Percentiles rank a stretch among this genome's conserved stretches.
Conservation (phyloP, 2,888 invertebrate genomes). For the Polia nebulosa region DNA sequence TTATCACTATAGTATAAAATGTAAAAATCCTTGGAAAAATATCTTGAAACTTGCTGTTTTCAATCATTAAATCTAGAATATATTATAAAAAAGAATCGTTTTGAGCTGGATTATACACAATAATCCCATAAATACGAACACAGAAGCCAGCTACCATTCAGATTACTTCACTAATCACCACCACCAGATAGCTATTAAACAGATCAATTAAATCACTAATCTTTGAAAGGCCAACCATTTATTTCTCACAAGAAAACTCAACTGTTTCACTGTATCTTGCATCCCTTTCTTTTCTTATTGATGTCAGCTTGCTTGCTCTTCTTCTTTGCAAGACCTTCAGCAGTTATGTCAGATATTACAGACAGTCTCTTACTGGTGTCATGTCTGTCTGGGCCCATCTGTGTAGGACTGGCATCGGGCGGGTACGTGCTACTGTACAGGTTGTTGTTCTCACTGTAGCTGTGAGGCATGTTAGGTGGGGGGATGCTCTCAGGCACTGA, state of each 20-base stretch:
- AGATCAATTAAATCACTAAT: slow-evolving; percentile 45
- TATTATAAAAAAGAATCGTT: slow-evolving; percentile 1
- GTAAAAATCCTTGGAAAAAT: slow-evolving; percentile 42
- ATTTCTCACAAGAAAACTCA: slow-evolving; percentile 22
- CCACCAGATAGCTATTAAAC: slow-evolving; percentile 14
- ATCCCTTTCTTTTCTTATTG: slow-evolving; percentile 86
- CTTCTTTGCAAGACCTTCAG: slow-evolving; percentile 86
- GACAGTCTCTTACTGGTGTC: slow-evolving; percentile 85
- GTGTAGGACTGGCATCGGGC: slow-evolving; percentile 71
- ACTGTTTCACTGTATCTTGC: slow-evolving; percentile 84
- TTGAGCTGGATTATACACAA: slow-evolving; percentile 41
- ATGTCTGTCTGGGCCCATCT: slow-evolving; percentile 67
- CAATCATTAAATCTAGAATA: slow-evolving; percentile 5
- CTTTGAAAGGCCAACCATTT: slow-evolving; percentile 45
- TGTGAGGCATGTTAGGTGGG: slow-evolving; percentile 78
- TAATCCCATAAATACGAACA: slow-evolving; percentile 25
- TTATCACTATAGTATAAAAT: slow-evolving; percentile 27
- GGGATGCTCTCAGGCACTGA: slow-evolving; percentile 68
- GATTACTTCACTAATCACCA: slow-evolving; percentile 21
- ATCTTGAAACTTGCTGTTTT: slow-evolving; percentile 18
- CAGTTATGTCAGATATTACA: slow-evolving; percentile 87
- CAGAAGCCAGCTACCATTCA: slow-evolving; percentile 19
- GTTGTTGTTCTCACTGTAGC: slow-evolving; percentile 87
- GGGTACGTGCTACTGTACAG: slow-evolving; percentile 84
- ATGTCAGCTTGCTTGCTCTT: slow-evolving; percentile 84